A percentile compares a stretch with the other conserved stretches of the same genome.
Evolutionary conservation across 2,888 invertebrate genomes (phyloP).

Genomic region (Philonicus albiceps): DNA sequence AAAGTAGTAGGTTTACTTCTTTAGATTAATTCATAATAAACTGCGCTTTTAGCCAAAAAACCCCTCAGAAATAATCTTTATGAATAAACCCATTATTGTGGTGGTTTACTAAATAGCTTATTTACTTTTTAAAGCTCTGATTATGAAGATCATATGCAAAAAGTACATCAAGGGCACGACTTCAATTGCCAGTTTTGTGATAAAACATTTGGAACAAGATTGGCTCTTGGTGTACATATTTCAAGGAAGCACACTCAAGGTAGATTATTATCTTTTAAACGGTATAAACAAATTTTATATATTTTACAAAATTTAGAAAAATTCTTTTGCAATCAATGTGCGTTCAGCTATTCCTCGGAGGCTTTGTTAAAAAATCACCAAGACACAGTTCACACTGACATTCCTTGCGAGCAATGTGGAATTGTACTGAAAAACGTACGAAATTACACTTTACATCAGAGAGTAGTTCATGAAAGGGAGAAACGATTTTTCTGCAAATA

Average conservation of each 20-base stretch:
- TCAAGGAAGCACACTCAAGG: constrained; percentile 60
- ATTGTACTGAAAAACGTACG: constrained; percentile 57
- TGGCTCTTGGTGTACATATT: constrained; percentile 60
- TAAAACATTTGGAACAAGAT: constrained; percentile 56
- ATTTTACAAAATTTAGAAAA: background rate
- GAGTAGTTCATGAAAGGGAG: constrained; percentile 56
- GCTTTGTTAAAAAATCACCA: constrained; percentile 55
- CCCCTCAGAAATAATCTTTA: background rate
- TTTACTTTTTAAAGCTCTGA: background rate
- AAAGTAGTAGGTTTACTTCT: too few species aligned
- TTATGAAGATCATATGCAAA: constrained; percentile 42
- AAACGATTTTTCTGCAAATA: constrained; percentile 57
- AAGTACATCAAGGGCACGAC: constrained; percentile 48
- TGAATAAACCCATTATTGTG: background rate
- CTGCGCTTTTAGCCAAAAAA: too few species aligned
- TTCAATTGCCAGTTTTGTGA: constrained; percentile 58
- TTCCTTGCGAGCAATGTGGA: constrained; percentile 55
- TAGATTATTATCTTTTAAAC: constrained; percentile 49
- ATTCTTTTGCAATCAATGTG: constrained; percentile 54
- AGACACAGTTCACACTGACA: constrained; percentile 54
- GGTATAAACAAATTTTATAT: background rate
- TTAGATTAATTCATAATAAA: too few species aligned
- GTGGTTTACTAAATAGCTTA: background rate
- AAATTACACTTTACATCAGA: constrained; percentile 56
- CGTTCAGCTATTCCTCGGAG: constrained; percentile 53